phyloP scores from a whole-genome alignment of 1,140 invertebrate genomes.

The Rhynchophorus ferrugineus region DNA sequence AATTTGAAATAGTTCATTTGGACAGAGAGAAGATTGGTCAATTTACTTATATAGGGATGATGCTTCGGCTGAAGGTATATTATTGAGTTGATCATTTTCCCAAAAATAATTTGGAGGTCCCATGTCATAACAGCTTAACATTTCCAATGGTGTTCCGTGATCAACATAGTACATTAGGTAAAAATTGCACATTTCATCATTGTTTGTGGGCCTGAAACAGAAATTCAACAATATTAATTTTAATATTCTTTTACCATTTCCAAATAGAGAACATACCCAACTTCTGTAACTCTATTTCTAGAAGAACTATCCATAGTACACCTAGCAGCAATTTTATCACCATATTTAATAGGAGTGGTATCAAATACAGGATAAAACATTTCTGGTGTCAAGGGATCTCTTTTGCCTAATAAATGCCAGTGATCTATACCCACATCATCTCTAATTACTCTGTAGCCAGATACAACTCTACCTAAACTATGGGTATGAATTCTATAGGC shows the following conservation, averaged over 20 bases:
- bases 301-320: slow-evolving; percentile 80
- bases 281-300: slow-evolving; percentile 53
- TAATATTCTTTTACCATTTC: background rate
- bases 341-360: slow-evolving; percentile 50
- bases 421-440: slow-evolving; percentile 50
- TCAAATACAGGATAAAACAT: slow-evolving; percentile 91
- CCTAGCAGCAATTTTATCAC: slow-evolving; percentile 58
- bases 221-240: background rate
- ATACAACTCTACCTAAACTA: slow-evolving; percentile 71
- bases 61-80: slow-evolving; percentile 73
- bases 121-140: slow-evolving; percentile 78
- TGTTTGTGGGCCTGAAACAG: slow-evolving; percentile 66
- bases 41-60: slow-evolving; percentile 17
- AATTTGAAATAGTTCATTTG: background rate
- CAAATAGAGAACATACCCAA: slow-evolving; percentile 60
- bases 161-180: slow-evolving; percentile 98
- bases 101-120: slow-evolving; percentile 81
- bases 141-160: slow-evolving; percentile 63
- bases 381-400: slow-evolving; percentile 84
- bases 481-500: slow-evolving; percentile 95
- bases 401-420: slow-evolving; percentile 84
- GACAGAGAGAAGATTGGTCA: background rate
- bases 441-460: slow-evolving; percentile 73
- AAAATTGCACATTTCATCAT: slow-evolving; percentile 99
- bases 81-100: slow-evolving; percentile 57